These are phyloP conservation scores for Conopomorpha cramerella DNA, from an alignment of 1,140 invertebrate species.

Conservation along the genomic window DNA sequence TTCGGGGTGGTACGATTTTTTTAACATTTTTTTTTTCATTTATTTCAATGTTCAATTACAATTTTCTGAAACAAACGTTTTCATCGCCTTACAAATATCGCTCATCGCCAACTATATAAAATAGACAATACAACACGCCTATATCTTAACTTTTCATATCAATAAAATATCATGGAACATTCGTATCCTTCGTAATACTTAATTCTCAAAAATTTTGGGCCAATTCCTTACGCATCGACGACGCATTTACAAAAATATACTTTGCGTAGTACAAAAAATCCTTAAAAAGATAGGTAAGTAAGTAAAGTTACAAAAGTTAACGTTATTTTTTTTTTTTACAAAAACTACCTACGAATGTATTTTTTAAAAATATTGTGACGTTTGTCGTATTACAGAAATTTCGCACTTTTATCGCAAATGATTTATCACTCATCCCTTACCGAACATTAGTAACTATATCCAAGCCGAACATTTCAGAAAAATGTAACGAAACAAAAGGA, in stretches of 20 bases:
- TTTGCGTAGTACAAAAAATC: slow-evolving; percentile 39
- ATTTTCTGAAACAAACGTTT: slow-evolving; percentile 58
- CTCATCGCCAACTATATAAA: slow-evolving; percentile 53
- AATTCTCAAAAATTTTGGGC: slow-evolving; percentile 25
- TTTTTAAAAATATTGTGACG: too few relatives aligned
- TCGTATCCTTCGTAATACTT: slow-evolving; percentile 34
- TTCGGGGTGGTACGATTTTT: slow-evolving; percentile 18
- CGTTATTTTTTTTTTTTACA: too few relatives aligned
- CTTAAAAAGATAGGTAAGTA: too few relatives aligned
- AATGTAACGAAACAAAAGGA: slow-evolving; percentile 53
- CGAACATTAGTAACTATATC: too few relatives aligned
- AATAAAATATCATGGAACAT: slow-evolving; percentile 44
- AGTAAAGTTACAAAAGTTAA: too few relatives aligned
- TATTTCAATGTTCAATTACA: slow-evolving; percentile 54
- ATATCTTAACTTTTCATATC: too few relatives aligned
- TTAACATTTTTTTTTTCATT: slow-evolving; percentile 49
- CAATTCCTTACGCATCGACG: slow-evolving; percentile 51
- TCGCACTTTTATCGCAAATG: too few relatives aligned
- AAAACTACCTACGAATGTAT: too few relatives aligned
- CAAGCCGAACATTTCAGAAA: slow-evolving; percentile 49
- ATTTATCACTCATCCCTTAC: too few relatives aligned
- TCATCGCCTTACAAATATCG: slow-evolving; percentile 31
- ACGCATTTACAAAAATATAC: slow-evolving; percentile 55
- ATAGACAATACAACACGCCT: slow-evolving; percentile 57
- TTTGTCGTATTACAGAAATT: too few relatives aligned